Evolutionary conservation across 2,888 invertebrate species (phyloP).

Genomic region (Ctena decussata): DNA sequence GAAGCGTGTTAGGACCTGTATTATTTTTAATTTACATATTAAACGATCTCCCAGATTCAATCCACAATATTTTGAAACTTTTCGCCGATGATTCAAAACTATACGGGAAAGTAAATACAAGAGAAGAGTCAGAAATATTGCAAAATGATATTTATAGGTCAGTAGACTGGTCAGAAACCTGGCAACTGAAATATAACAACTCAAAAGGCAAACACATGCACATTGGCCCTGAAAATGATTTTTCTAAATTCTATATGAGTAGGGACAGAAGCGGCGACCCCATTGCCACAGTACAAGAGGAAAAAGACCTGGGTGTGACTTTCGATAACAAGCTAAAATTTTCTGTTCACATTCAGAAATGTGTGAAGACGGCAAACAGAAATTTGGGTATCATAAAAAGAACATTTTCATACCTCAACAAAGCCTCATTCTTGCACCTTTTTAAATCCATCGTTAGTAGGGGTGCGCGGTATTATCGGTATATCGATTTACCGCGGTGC

Average conservation of each 20-base stretch:
- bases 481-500: too few species aligned
- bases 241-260: too few species aligned
- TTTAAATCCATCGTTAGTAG: background rate
- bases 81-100: slow-evolving; percentile 25
- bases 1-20: background rate
- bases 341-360: background rate
- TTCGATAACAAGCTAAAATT: background rate
- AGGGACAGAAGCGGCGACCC: background rate
- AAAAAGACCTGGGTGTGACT: background rate
- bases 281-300: background rate
- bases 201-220: background rate
- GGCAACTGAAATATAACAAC: too few species aligned
- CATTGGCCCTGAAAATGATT: background rate
- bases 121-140: background rate
- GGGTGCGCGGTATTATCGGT: too few species aligned
- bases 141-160: background rate
- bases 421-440: background rate
- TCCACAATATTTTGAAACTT: background rate
- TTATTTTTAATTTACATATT: slow-evolving; percentile 11
- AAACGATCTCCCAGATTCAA: slow-evolving; percentile 21
- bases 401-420: too few species aligned
- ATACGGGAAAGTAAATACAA: background rate
- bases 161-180: too few species aligned
- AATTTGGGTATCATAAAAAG: background rate
- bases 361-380: background rate